Base-by-base conservation (phyloP, 23 tunicate genomes). In the Corella eumyota region DNA sequence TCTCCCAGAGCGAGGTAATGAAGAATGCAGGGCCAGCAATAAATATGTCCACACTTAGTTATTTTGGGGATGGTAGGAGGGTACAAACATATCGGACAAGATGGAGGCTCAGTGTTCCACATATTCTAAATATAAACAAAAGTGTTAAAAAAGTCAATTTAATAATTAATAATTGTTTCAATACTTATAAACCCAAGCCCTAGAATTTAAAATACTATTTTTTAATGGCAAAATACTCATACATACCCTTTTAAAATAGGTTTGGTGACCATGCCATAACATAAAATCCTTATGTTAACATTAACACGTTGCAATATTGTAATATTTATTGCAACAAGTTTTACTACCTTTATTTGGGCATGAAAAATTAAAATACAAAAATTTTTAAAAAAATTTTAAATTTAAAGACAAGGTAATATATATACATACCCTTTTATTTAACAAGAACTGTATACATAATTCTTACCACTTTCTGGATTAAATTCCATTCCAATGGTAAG, bases 1-100 rank as follows among this genome's bases (percentile, higher is more conserved):
- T n/a, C n/a, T n/a, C n/a, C 88, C 47, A 73, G 67, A 2, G 90
- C 79, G 15, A 90, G 71, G 53, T 80, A 75, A 25, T 72, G 83
- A 51, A 90, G 50, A 49, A 90, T 81, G 62, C 97, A 90, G 7
- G 97, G 79, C 83, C 84, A 81, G 65, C 97, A 90, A 44, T 61
- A 75, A 11, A 70, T 67, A 57, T 90, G 97, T 1, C 97, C 97
- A 66, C 97, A 90, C 40, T 70, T 69, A 0, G 90, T 81, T 7
- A 90, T 70, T 23, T 61, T 50, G 6, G 91, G 78, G 45, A 75
- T 84, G 58, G 52, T 26, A 26, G 86, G 79, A 6, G 71, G 67
- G 27, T 55, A 30, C 61, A 88, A 52, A 67, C 97, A 88, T 11
- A 88, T 88, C 47, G 97, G 97, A 37, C 97, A 88, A 2, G 71